Conservation (phyloP, 2,797 vertebrate genomes). For the Gallinago solitaria region DNA sequence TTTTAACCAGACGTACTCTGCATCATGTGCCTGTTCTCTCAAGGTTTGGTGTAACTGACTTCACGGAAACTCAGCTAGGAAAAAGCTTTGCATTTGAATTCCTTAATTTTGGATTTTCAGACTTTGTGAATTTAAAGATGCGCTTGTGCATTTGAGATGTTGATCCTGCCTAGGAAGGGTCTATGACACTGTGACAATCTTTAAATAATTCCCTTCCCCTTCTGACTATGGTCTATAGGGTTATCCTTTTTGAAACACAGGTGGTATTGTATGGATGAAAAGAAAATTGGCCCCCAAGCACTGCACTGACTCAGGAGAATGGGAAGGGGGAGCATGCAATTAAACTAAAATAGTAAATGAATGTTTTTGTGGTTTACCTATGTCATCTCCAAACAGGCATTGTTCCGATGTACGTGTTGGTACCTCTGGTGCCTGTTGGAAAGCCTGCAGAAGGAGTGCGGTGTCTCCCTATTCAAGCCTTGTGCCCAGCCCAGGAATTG, state of each 20-base stretch:
- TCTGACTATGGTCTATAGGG: background rate
- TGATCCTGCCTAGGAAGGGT: conserved; percentile 9
- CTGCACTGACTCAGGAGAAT: conserved; percentile 3
- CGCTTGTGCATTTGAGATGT: background rate
- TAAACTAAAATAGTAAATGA: conserved; percentile 54
- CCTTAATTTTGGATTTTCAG: background rate
- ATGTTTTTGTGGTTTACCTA: conserved; percentile 44
- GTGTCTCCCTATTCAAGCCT: background rate
- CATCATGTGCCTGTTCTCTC: background rate
- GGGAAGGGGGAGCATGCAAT: background rate
- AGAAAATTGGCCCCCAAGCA: conserved; percentile 21
- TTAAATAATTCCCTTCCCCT: conserved; percentile 4
- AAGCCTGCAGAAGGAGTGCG: background rate
- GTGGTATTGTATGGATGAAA: conserved; percentile 13
- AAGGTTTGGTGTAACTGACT: background rate
- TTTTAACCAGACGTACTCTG: conserved; percentile 51
- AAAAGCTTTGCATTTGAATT: background rate
- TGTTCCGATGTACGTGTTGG: conserved; percentile 17
- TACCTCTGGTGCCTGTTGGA: conserved; percentile 2
- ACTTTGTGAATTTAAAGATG: conserved; percentile 12
- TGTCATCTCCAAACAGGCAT: conserved; percentile 42
- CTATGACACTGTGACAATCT: conserved; percentile 13
- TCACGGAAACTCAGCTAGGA: conserved; percentile 30
- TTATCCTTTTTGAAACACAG: conserved; percentile 54
- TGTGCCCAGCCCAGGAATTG: background rate